These are phyloP conservation scores for Melitaea athalia DNA, from an alignment of 2,888 invertebrate species.

Conservation along the genomic window DNA sequence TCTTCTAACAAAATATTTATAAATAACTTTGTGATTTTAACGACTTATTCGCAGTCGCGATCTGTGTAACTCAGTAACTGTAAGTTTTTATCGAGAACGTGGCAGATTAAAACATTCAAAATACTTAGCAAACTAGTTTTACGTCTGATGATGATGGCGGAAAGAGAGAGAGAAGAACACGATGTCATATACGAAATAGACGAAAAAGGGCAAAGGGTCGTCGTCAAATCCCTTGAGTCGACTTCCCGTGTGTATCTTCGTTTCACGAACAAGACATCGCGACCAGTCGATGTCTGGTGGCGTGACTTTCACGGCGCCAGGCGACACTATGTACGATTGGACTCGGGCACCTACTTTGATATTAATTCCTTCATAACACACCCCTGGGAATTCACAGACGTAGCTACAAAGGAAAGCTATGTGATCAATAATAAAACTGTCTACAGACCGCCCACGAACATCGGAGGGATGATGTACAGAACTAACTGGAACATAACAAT, in stretches of 20 bases:
- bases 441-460: conserved; percentile 67
- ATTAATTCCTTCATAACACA: conserved; percentile 90
- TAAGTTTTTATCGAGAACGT: neutral
- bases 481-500: conserved; percentile 79
- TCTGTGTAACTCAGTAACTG: neutral
- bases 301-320: conserved; percentile 86
- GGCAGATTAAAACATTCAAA: conserved; percentile 3
- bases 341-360: conserved; percentile 80
- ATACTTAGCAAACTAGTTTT: conserved; percentile 23
- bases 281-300: conserved; percentile 87
- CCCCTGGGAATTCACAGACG: conserved; percentile 92
- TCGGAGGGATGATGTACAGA: conserved; percentile 60
- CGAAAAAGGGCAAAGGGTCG: conserved; percentile 57
- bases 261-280: conserved; percentile 62
- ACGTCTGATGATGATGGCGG: conserved; percentile 41
- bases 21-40: conserved; percentile 2
- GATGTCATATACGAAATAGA: conserved; percentile 57
- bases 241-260: conserved; percentile 57
- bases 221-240: conserved; percentile 63
- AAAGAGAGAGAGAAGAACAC: conserved; percentile 19
- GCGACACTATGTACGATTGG: conserved; percentile 83
- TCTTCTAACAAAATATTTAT: neutral
- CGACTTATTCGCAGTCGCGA: conserved; percentile 3
- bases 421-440: conserved; percentile 79
- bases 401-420: conserved; percentile 84